Conservation (phyloP, 1,140 invertebrate genomes). For the Pogonomyrmex californicus region DNA sequence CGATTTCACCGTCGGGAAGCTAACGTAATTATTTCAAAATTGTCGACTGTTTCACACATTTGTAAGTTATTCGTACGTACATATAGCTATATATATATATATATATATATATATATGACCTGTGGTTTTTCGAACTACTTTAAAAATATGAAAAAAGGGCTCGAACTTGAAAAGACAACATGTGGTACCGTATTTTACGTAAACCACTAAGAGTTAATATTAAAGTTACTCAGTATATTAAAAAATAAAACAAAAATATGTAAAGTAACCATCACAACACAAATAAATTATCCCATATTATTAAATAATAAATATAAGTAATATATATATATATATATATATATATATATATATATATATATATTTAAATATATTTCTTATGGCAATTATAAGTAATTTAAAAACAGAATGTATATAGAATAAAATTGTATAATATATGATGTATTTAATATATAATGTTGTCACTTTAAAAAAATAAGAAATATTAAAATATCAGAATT, state of each 20-base stretch:
- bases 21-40: constrained; percentile 27
- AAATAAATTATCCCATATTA: background rate
- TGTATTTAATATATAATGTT: background rate
- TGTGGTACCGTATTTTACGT: too few species aligned
- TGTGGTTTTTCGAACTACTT: too few species aligned
- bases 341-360: too few species aligned
- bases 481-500: background rate
- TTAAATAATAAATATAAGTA: background rate
- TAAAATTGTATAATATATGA: background rate
- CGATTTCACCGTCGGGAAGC: background rate
- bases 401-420: background rate
- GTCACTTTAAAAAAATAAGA: background rate
- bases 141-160: too few species aligned
- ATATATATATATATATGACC: too few species aligned
- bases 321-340: too few species aligned
- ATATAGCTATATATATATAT: background rate
- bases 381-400: background rate
- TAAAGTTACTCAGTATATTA: too few species aligned
- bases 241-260: background rate
- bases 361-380: background rate
- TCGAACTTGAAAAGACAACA: too few species aligned
- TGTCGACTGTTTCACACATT: background rate
- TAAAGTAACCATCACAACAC: background rate
- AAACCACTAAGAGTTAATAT: too few species aligned
- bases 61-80: background rate